Conservation (phyloP, 2,888 invertebrate species). For the Noctuana brunneofusca region DNA sequence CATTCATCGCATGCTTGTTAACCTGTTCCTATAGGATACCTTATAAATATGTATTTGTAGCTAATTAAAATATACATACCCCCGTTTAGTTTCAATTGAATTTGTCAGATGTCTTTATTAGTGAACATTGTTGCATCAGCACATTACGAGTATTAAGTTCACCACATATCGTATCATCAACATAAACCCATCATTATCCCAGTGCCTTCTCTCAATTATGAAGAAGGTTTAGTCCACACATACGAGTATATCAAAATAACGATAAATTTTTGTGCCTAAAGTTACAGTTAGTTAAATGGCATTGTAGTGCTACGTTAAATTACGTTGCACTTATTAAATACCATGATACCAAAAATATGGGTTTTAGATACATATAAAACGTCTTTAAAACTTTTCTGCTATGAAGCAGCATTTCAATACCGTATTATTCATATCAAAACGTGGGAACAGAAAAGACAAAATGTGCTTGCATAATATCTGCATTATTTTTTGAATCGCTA, state of each 20-base stretch:
- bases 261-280: too few relatives aligned
- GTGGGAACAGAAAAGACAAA: neutral
- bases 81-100: neutral
- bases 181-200: too few relatives aligned
- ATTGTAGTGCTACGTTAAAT: too few relatives aligned
- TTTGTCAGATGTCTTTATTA: neutral
- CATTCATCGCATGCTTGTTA: conserved; percentile 27
- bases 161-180: too few relatives aligned
- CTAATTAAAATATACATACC: conserved; percentile 10
- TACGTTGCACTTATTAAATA: too few relatives aligned
- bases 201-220: too few relatives aligned
- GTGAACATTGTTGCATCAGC: too few relatives aligned
- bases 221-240: too few relatives aligned
- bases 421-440: neutral
- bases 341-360: neutral
- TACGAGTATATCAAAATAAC: too few relatives aligned
- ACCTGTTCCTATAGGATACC: conserved; percentile 16
- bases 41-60: conserved; percentile 21
- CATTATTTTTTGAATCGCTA: neutral
- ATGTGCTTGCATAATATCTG: neutral
- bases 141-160: too few relatives aligned
- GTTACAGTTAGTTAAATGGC: too few relatives aligned
- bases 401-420: neutral
- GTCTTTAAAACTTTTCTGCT: neutral
- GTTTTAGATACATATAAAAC: neutral